These are phyloP conservation scores for Lepus americanus DNA, from an alignment of 2,113 vertebrate genomes.

Conservation along the genomic window DNA sequence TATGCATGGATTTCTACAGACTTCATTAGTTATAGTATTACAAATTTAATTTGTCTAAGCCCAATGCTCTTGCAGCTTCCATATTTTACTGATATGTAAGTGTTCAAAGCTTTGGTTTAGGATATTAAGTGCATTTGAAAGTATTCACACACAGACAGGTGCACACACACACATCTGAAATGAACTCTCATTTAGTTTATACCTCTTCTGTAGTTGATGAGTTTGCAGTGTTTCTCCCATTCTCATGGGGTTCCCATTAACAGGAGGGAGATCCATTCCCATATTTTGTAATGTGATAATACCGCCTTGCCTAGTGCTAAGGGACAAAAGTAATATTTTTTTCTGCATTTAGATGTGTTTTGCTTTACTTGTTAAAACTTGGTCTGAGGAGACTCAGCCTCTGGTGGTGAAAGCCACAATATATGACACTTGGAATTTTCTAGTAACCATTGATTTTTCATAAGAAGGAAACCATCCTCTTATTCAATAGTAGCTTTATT, in stretches of 20 bases:
- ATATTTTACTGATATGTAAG: not conserved
- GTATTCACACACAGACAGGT: not conserved
- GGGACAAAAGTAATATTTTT: not conserved
- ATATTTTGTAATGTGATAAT: not conserved
- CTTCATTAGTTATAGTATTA: not conserved
- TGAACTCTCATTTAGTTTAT: not conserved
- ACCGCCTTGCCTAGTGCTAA: not conserved
- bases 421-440: not conserved
- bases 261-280: not conserved
- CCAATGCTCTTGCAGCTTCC: not conserved
- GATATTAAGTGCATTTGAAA: not conserved
- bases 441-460: not conserved
- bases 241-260: not conserved
- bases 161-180: not conserved
- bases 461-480: not conserved
- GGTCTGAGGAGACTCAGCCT: not conserved
- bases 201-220: not conserved
- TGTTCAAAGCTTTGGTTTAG: not conserved
- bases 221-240: not conserved
- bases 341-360: not conserved
- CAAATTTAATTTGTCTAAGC: not conserved
- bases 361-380: not conserved
- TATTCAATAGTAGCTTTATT: constrained; percentile 15
- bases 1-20: not conserved
- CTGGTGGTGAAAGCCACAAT: not conserved